Evolutionary conservation across 2,797 vertebrate species (phyloP).

Genomic region (Varecia variegata): DNA sequence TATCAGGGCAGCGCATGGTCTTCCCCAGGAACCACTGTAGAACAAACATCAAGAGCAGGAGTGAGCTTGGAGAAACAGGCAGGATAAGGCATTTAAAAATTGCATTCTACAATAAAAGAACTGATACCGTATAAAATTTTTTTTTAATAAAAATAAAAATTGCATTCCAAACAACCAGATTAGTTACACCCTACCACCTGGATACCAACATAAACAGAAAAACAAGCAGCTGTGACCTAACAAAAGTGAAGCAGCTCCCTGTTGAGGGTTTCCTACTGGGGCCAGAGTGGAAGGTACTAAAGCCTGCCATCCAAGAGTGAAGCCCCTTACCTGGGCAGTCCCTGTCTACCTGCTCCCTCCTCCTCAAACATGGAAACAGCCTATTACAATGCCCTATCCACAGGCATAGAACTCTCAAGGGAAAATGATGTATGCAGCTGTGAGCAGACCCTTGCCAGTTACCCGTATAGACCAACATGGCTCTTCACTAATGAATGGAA

Average conservation of each 20-base stretch:
- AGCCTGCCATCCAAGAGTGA: not conserved
- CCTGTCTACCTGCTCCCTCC: not conserved
- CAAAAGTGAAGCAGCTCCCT: not conserved
- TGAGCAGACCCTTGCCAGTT: not conserved
- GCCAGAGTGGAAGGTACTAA: not conserved
- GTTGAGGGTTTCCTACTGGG: fast-evolving
- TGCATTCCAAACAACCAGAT: not conserved
- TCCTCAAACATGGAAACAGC: not conserved
- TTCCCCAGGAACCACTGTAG: not conserved
- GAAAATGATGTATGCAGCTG: not conserved
- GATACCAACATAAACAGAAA: not conserved
- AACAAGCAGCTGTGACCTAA: not conserved
- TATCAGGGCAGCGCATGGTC: no score
- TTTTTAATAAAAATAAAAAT: not conserved
- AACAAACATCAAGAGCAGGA: not conserved
- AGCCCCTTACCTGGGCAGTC: no score
- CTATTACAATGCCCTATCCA: not conserved
- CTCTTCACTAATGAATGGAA: not conserved
- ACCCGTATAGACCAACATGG: not conserved
- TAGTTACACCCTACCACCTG: not conserved
- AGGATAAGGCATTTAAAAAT: not conserved
- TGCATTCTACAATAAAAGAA: not conserved
- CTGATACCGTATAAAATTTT: not conserved
- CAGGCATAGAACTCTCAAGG: not conserved
- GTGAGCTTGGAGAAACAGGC: not conserved